Base-by-base conservation (phyloP, 2,113 vertebrate genomes). In the Mastomys natalensis region DNA sequence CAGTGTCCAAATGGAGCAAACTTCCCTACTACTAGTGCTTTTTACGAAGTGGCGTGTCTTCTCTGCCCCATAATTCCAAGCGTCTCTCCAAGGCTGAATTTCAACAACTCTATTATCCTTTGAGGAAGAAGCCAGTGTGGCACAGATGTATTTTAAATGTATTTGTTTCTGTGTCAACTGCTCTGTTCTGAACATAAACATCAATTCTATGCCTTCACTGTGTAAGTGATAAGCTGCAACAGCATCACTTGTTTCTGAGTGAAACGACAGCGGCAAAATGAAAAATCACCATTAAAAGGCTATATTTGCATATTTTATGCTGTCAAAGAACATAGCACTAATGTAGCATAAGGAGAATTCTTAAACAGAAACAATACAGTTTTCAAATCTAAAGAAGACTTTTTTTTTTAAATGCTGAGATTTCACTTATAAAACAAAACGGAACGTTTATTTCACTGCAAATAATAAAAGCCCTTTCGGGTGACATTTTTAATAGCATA, bases 401-500 rank as follows among this genome's bases (percentile, higher is more conserved):
- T 78, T 84, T 98, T 95, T 98, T 98, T 95, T 98, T 97, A 98
- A 98, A 98, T 89, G 88, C 85, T 92, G 95, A 95, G 96, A 98
- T 96, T 96, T 97, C 97, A 95, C 96, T 98, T 98, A 95, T 92
- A 97, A 97, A 97, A 97, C 96, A 96, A 98, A 98, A 97, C 73
- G 89, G 98, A 98, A 97, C 66, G 87, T 95, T 97, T 98, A 94
- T 92, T 97, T 90, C 87, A 92, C 92, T 91, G 95, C 95, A 92
- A 95, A 97, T 98, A 98, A 98, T 97, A 97, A 98, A 97, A 97
- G 95, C 96, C 95, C 97, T 96, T 96, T 95, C 96, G 97, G 97
- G 97, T 98, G 97, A 97, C 97, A 98, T 98, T 98, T 98, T 98
- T 98, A 98, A 98, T 98, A 98, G 98, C 96, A 87, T 96, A 98